Conservation (phyloP, 1,140 invertebrate genomes). For the Littorina saxatilis region DNA sequence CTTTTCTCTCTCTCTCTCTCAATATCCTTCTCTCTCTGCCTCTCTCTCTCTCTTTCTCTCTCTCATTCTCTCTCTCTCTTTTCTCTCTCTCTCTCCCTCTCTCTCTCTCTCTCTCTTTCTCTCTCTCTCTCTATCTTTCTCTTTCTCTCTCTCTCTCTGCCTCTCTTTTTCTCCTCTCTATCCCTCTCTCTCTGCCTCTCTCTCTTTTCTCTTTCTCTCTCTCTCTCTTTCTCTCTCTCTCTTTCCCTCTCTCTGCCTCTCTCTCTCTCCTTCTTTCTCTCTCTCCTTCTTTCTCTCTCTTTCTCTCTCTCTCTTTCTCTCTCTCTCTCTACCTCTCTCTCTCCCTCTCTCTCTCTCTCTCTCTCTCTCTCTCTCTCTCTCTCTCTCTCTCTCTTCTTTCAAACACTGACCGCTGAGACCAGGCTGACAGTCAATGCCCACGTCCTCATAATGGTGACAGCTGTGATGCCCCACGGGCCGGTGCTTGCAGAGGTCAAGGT, state of each 20-base stretch:
- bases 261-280: slow-evolving; percentile 13
- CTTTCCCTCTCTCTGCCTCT: slow-evolving; percentile 10
- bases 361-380: too few species aligned
- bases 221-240: slow-evolving; percentile 25
- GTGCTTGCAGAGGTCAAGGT: too few species aligned
- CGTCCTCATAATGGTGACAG: too few species aligned
- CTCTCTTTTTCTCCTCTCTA: background rate
- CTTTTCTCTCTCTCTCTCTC: too few species aligned
- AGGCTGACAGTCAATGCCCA: too few species aligned
- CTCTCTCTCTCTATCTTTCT: background rate
- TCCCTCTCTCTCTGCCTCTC: slow-evolving; percentile 30
- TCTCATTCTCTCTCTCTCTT: background rate
- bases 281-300: background rate
- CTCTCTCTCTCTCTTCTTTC: too few species aligned
- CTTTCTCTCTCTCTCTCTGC: background rate
- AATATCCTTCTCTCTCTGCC: too few species aligned
- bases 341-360: too few species aligned
- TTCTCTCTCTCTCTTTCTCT: slow-evolving; percentile 11
- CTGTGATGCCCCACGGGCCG: too few species aligned
- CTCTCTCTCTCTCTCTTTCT: slow-evolving; percentile 2
- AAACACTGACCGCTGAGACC: too few species aligned
- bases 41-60: slow-evolving; percentile 6
- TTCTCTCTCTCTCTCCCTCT: background rate
- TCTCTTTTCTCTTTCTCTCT: slow-evolving; percentile 15
- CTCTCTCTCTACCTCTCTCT: too few species aligned